Evolutionary conservation across 1,140 invertebrate genomes (phyloP).

Genomic region (Megalonaias nervosa): DNA sequence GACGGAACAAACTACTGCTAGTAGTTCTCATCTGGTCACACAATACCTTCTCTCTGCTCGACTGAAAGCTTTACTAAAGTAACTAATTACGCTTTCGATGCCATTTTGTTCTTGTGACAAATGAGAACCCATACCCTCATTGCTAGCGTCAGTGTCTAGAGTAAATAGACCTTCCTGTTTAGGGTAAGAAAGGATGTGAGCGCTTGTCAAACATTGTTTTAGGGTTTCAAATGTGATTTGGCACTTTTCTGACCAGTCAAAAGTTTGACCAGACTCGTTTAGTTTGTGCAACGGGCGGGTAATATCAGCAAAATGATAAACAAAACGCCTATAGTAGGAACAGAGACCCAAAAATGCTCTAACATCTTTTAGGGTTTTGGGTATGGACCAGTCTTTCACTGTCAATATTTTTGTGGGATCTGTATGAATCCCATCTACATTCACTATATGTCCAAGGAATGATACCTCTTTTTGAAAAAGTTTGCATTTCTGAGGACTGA

Average conservation of each 20-base stretch:
- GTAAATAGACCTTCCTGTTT: constrained; percentile 5
- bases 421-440: background rate
- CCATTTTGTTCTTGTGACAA: constrained; percentile 8
- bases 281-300: background rate
- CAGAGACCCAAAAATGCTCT: background rate
- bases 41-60: background rate
- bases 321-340: background rate
- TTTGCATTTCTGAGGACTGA: background rate
- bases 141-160: constrained; percentile 25
- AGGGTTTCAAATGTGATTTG: constrained; percentile 1
- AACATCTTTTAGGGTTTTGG: constrained; percentile 2
- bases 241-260: background rate
- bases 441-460: constrained; percentile 11
- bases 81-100: constrained; percentile 7
- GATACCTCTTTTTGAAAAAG: constrained; percentile 2
- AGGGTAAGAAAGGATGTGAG: constrained; percentile 24
- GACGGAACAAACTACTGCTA: constrained; percentile 6
- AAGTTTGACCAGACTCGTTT: background rate
- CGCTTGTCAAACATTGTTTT: constrained; percentile 6
- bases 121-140: background rate
- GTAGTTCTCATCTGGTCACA: constrained; percentile 15
- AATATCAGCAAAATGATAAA: background rate
- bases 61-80: background rate
- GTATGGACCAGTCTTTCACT: constrained; percentile 1
- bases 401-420: background rate